A percentile compares a stretch with the other conserved stretches of the same genome.
phyloP scores from a whole-genome alignment of 2,888 invertebrate species.

The Neuroscelio doddi region DNA sequence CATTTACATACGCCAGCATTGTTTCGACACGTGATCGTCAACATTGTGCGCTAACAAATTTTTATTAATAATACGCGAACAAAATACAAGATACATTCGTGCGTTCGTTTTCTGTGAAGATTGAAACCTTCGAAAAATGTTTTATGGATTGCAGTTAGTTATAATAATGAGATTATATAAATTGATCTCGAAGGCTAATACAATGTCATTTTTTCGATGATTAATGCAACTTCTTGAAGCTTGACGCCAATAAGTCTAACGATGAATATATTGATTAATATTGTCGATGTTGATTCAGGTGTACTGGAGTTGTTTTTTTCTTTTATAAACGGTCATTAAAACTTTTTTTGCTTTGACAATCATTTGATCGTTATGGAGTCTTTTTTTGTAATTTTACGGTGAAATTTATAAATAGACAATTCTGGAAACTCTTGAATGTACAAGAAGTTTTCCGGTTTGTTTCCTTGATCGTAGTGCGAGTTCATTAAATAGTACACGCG shows the following conservation, averaged over 20 bases:
- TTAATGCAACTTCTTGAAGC: neutral
- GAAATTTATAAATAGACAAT: neutral
- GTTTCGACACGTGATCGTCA: neutral
- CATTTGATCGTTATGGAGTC: too few species aligned
- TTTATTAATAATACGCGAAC: neutral
- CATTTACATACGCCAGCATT: constrained; percentile 28
- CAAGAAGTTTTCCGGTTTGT: constrained; percentile 13
- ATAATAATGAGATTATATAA: neutral
- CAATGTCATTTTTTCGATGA: neutral
- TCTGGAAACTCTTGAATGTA: constrained; percentile 1
- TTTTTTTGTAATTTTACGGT: too few species aligned
- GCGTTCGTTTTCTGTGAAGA: neutral
- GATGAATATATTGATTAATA: neutral
- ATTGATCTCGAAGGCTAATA: neutral
- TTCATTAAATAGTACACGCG: constrained; percentile 23
- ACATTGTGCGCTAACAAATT: too few species aligned
- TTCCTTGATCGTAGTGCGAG: constrained; percentile 27
- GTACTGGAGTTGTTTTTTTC: too few species aligned
- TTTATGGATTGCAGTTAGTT: neutral
- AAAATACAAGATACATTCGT: neutral
- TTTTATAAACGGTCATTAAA: too few species aligned
- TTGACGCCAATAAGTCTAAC: constrained; percentile 5
- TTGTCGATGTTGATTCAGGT: too few species aligned
- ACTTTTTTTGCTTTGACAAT: too few species aligned
- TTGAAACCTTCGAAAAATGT: neutral